Conservation (phyloP, 1,140 invertebrate species). For the Phymorhynchus buccinoides region DNA sequence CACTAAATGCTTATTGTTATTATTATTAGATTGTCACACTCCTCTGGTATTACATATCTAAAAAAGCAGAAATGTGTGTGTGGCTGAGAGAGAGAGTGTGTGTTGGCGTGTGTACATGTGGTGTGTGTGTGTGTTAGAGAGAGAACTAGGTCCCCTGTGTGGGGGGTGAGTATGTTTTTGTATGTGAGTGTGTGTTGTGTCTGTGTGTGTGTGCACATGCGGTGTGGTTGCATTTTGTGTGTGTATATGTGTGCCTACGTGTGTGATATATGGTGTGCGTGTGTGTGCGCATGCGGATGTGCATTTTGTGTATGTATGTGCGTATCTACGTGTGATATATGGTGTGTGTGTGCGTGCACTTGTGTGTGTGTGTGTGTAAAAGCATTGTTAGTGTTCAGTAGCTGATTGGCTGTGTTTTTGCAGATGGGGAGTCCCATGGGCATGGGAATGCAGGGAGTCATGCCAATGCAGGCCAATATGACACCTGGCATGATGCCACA, state of each 20-base stretch:
- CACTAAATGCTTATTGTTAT: no score
- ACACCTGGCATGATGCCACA: slow-evolving; percentile 33
- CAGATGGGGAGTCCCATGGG: slow-evolving; percentile 33
- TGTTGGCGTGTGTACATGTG: not conserved
- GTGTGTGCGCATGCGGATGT: not conserved
- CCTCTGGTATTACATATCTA: no score
- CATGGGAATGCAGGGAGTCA: slow-evolving; percentile 38
- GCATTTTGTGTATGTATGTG: not conserved
- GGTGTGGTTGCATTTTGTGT: no score
- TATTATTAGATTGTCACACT: no score
- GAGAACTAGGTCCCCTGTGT: no score
- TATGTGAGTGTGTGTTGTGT: not conserved
- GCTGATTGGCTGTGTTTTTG: not conserved
- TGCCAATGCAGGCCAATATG: slow-evolving; percentile 28
- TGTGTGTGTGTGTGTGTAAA: not conserved
- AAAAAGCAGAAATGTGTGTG: no score
- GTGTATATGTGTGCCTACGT: no score
- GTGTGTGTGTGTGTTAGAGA: not conserved
- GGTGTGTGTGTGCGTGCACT: not conserved
- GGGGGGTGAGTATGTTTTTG: no score
- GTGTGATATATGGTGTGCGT: not conserved
- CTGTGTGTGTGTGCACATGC: not conserved
- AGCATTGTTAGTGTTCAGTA: no score
- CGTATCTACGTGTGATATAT: no score
- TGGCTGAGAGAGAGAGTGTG: no score